Base-by-base conservation (phyloP, 1,140 invertebrate species). In the Euglossa dilemma region DNA sequence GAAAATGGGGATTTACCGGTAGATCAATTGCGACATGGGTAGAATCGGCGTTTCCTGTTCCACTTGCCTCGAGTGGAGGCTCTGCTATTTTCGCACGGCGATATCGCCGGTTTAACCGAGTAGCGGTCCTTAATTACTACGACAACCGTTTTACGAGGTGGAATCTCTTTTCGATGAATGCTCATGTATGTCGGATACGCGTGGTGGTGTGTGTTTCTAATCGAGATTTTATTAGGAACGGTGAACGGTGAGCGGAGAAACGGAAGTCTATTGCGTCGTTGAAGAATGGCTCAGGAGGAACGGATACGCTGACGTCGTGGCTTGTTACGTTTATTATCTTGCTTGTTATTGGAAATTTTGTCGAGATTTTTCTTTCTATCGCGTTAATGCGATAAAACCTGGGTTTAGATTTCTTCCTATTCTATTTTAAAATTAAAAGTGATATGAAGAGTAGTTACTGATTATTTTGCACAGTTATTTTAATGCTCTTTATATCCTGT, bases 11-110 rank as follows among this genome's bases (percentile, higher is more conserved):
- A n/a, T 67, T 59, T 75, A 25, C 7, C 16, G 14, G 59, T 6
- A 36, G 57, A 75, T 57, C 45, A 18, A 18, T 56, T 36, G 52
- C 11, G 50, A 28, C 43, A n/a, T 11, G 50, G 54, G 54, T 76
- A 82, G 28, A 82, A 73, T 74, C 70, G 50, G 6, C 72, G 72
- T 82, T 82, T 80, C 79, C 79, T 76, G 72, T 82, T 82, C 72
- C 73, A 76, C 45, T 82, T 76, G 67, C 36, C 36, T 61, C 50
- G 59, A 69, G 54, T 76, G 57, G 63, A 45, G 50, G 54, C 61
- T 1, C 28, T 0, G 45, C 54, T 82, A 76, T 76, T 82, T 66
- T 63, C 45, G 54, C 23, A 16, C 25, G 2, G 43, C 18, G 43
- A 36, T 66, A 66, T 43, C 70, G 20, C 3, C 12, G n/a, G 57